phyloP scores from a whole-genome alignment of 2,797 vertebrate species.

The Gallinago solitaria region DNA sequence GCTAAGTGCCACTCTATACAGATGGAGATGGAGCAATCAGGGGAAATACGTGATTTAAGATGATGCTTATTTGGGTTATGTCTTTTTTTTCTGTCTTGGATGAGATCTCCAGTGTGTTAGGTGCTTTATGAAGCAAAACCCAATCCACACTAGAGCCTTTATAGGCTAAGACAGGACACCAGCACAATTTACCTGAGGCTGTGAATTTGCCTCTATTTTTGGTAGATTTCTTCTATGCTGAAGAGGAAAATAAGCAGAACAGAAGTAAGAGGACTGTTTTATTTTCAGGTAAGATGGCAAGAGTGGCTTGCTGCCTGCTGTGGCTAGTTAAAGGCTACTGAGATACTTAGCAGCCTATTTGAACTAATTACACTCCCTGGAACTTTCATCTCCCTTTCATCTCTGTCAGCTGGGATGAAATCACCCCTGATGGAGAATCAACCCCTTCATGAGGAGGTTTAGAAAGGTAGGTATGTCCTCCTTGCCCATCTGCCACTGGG shows the following conservation, averaged over 20 bases:
- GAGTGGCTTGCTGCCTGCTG: background rate
- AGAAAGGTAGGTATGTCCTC: background rate
- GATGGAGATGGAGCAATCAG: background rate
- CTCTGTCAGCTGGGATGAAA: background rate
- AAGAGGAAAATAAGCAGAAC: background rate
- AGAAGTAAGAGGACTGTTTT: background rate
- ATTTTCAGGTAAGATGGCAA: background rate
- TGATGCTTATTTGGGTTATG: background rate
- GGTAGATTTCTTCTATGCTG: no score
- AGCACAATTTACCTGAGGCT: no score
- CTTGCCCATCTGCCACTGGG: no score
- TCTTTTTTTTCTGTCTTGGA: background rate
- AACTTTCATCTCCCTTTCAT: background rate
- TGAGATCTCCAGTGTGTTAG: background rate
- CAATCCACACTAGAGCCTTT: background rate
- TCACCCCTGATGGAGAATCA: background rate
- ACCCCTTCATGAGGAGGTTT: background rate
- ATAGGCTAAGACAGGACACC: background rate
- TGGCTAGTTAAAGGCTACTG: background rate
- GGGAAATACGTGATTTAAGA: background rate
- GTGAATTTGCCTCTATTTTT: no score
- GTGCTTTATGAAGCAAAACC: background rate
- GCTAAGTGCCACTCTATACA: background rate
- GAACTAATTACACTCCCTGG: background rate
- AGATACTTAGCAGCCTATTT: background rate